Evolutionary conservation across 2,888 invertebrate genomes (phyloP).

Genomic region (Torymus auratus): DNA sequence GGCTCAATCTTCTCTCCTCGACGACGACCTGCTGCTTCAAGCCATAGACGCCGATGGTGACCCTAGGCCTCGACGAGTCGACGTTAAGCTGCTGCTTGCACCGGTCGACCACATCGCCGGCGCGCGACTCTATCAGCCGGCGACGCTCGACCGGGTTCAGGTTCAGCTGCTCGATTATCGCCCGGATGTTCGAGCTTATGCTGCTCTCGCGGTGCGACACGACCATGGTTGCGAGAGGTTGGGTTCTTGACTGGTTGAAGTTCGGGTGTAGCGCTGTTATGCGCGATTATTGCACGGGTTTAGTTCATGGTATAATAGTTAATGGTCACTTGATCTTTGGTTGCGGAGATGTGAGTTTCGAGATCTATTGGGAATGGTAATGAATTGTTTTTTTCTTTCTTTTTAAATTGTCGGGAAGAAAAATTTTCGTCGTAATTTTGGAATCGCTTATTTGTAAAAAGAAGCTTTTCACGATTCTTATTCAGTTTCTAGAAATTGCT

Average conservation of each 20-base stretch:
- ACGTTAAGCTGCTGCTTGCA: constrained; percentile 60
- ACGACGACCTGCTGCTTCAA: constrained; percentile 52
- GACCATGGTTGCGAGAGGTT: constrained; percentile 66
- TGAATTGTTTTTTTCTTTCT: too few species aligned
- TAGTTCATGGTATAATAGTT: too few species aligned
- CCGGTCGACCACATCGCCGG: constrained; percentile 61
- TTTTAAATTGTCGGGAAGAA: too few species aligned
- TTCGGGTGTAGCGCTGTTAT: too few species aligned
- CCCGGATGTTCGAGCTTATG: constrained; percentile 74
- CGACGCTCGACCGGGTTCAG: constrained; percentile 72
- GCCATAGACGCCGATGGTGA: constrained; percentile 74
- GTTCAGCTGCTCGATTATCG: constrained; percentile 75
- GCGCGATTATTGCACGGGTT: too few species aligned
- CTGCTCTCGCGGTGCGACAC: constrained; percentile 72
- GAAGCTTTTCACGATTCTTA: too few species aligned
- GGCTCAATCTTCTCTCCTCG: background rate
- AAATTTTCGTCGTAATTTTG: too few species aligned
- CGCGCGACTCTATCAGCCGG: constrained; percentile 67
- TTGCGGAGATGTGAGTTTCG: too few species aligned
- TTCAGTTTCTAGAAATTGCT: too few species aligned
- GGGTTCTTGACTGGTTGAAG: background rate
- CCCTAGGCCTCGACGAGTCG: constrained; percentile 64
- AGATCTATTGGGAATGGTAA: too few species aligned
- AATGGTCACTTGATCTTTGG: too few species aligned
- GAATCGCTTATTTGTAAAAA: too few species aligned